Base-by-base conservation (phyloP, 1,140 invertebrate genomes). In the Daktulosphaira vitifoliae region DNA sequence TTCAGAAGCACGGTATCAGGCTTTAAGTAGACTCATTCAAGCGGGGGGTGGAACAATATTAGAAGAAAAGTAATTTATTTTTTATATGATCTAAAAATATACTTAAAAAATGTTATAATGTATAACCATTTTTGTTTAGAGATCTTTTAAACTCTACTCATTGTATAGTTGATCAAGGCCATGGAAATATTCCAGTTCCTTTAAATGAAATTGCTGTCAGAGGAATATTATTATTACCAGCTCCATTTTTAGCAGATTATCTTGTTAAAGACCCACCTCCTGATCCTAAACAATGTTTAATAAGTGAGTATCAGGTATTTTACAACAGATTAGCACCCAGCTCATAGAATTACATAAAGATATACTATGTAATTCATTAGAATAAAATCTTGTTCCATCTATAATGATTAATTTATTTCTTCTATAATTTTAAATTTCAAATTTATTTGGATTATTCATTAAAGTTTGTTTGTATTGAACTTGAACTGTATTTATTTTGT, bases 61-160 rank as follows among this genome's bases (percentile, higher is more conserved):
- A 25, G 39, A 59, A n/a, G 29, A 49, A 46, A 51, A 46, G 67
- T 73, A 65, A 74, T 62, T 71, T 16, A 71, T 33, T 48, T 62
- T 8, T 4, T 48, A 48, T 6, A 48, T 48, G 16, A 16, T 9
- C 9, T 59, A 25, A 6, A 5, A 11, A 33, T 5, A 11, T 33
- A 11, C 5, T 33, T n/a, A n/a, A n/a, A 11, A 33, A 33, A 11
- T 33, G 29, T 33, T 23, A 13, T 3, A 5, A 29, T 46, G 18
- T 56, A n/a, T 42, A 9, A 25, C 22, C 23, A 16, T 52, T 20
- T 42, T 44, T 59, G 20, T 44, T 18, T 33, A 62, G 56, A n/a
- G 56, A 62, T 18, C 16, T 62, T 15, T 33, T 62, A 25, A 46
- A 62, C 9, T 62, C 56, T 9, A 62, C 56, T 22, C 56, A 62